phyloP scores from a whole-genome alignment of 2,888 invertebrate genomes.

The Pristionchus exspectatus region DNA sequence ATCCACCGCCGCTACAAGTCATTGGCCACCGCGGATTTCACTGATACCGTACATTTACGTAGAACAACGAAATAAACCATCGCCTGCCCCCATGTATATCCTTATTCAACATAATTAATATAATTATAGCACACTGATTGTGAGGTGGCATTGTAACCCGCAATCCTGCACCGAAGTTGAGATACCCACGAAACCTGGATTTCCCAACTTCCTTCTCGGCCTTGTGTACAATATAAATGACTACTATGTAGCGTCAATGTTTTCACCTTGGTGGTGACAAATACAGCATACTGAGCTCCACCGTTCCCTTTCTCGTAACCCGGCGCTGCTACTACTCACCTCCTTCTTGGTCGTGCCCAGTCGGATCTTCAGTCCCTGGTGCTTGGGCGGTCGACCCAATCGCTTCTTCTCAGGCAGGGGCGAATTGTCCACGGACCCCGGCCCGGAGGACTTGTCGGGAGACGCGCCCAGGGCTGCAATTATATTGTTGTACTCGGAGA shows the following conservation, averaged over 20 bases:
- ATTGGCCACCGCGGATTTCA: not conserved
- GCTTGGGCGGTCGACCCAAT: constrained; percentile 57
- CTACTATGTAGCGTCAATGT: no score
- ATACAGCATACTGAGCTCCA: no score
- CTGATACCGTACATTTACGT: not conserved
- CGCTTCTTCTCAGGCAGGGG: constrained; percentile 11
- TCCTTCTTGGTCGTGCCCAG: constrained; percentile 53
- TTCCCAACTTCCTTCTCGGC: not conserved
- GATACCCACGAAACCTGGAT: not conserved
- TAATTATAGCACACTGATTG: no score
- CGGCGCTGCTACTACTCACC: not conserved
- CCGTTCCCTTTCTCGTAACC: not conserved
- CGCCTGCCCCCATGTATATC: no score
- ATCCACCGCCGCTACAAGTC: not conserved
- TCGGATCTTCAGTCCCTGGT: constrained; percentile 56
- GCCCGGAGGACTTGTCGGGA: constrained; percentile 43
- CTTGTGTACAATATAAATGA: not conserved
- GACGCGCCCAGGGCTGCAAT: constrained; percentile 42
- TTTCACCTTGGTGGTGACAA: no score
- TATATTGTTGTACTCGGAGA: not conserved
- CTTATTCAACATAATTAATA: no score
- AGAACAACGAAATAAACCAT: not conserved
- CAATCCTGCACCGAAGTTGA: no score
- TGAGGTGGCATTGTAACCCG: no score
- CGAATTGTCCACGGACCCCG: constrained; percentile 5